Base-by-base conservation (phyloP, 2,888 invertebrate genomes). In the Ceramica pisi region DNA sequence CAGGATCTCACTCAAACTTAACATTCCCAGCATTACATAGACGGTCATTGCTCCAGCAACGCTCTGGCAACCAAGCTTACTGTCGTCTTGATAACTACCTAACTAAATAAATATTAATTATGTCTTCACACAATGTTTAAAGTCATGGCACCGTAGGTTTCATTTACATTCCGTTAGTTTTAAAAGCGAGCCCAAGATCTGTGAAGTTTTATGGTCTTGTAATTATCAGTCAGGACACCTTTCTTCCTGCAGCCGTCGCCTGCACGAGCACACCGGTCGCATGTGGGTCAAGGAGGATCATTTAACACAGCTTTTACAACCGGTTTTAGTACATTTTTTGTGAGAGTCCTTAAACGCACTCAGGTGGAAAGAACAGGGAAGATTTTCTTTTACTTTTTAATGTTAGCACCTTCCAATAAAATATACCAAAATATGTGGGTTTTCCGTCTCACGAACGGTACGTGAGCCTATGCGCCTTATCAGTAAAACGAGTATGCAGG, bases 251-350 rank as follows among this genome's bases (percentile, higher is more conserved):
- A 59, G 44, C 81, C 59, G 60, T 57, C 67, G 64, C 72, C 16
- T 46, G 72, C 57, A 57, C 81, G 86, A 84, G 75, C 67, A 67
- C 81, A 87, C 86, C 73, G 81, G 86, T 81, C 67, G 72, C 79
- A 90, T 89, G 86, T 93, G 82, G 94, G 94, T 94, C 94, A 94
- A 95, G 94, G 94, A 92, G 92, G 91, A 88, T 90, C 85, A 86
- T 84, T 90, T 84, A 86, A 89, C 88, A 87, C 89, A 84, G 86
- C 90, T 90, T 88, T 91, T 91, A 89, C 85, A 92, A 94, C 94
- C 92, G 93, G 94, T 94, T 93, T 81, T 81, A 77, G 73, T 82
- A 80, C 67, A 71, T 84, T 87, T 89, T 89, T 88, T 87, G 79
- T 87, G 66, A 65, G 81, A 80, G 74, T 76, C 82, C 81, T 79